These are phyloP conservation scores for Chromobotia macracanthus DNA, from an alignment of 2,797 vertebrate species.

Conservation along the genomic window DNA sequence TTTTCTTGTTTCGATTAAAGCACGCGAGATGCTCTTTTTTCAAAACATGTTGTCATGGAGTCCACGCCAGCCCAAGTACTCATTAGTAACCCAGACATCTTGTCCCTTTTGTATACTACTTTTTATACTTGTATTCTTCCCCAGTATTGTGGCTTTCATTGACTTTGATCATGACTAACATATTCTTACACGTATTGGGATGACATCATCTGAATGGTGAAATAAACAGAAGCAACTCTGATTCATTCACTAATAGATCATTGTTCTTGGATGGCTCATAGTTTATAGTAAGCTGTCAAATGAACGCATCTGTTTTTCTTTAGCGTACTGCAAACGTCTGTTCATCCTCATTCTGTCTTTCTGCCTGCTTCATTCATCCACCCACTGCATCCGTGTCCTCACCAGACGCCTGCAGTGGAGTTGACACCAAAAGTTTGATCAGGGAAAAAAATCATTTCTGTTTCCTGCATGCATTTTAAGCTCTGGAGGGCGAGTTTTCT, in stretches of 20 bases:
- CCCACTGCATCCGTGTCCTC: constrained; percentile 8
- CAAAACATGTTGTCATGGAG: too few species aligned
- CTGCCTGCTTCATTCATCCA: constrained; percentile 4
- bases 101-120: not conserved
- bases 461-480: not conserved
- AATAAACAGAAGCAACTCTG: not conserved
- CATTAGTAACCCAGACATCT: too few species aligned
- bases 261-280: constrained; percentile 4
- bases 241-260: not conserved
- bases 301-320: constrained; percentile 9
- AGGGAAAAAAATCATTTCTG: constrained; percentile 12
- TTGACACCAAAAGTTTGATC: constrained; percentile 51
- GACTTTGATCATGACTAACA: not conserved
- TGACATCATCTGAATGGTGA: not conserved
- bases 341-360: constrained; percentile 36
- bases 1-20: too few species aligned
- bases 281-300: not conserved
- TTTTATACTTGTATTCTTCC: not conserved
- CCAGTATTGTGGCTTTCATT: not conserved
- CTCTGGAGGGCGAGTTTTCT: not conserved
- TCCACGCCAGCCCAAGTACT: too few species aligned
- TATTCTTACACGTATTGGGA: not conserved
- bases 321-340: not conserved
- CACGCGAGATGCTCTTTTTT: too few species aligned
- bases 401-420: not conserved